These are phyloP conservation scores for Conomelus anceps DNA, from an alignment of 2,888 invertebrate species.

Conservation along the genomic window DNA sequence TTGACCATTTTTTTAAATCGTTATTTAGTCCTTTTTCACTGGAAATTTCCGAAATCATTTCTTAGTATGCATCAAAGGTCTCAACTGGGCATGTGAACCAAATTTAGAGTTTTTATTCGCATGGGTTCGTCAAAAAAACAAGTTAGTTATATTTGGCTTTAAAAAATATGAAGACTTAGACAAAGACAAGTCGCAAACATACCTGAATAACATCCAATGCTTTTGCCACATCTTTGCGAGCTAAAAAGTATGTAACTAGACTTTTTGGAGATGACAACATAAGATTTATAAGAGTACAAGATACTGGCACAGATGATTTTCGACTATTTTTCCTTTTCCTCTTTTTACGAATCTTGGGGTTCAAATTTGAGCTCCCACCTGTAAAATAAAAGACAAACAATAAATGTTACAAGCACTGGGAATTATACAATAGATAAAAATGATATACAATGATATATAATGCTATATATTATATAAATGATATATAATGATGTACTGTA, in stretches of 20 bases:
- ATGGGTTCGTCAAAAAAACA: not conserved
- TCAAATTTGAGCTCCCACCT: not conserved
- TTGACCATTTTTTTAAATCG: too few relatives aligned
- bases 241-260: constrained; percentile 67
- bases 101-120: too few relatives aligned
- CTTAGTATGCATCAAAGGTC: too few relatives aligned
- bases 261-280: constrained; percentile 72
- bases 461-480: too few relatives aligned
- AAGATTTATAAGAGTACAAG: constrained; percentile 44
- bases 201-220: constrained; percentile 77
- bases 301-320: constrained; percentile 41
- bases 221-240: constrained; percentile 63
- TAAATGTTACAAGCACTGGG: too few relatives aligned
- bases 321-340: constrained; percentile 13
- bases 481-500: too few relatives aligned
- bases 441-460: too few relatives aligned
- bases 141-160: not conserved
- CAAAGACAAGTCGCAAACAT: not conserved
- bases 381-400: not conserved
- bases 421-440: too few relatives aligned
- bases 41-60: too few relatives aligned
- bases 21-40: too few relatives aligned
- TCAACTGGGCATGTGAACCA: too few relatives aligned
- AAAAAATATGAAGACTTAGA: too few relatives aligned
- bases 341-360: not conserved